These are phyloP conservation scores for Melanophora roralis DNA, from an alignment of 2,888 invertebrate genomes.

Conservation along the genomic window DNA sequence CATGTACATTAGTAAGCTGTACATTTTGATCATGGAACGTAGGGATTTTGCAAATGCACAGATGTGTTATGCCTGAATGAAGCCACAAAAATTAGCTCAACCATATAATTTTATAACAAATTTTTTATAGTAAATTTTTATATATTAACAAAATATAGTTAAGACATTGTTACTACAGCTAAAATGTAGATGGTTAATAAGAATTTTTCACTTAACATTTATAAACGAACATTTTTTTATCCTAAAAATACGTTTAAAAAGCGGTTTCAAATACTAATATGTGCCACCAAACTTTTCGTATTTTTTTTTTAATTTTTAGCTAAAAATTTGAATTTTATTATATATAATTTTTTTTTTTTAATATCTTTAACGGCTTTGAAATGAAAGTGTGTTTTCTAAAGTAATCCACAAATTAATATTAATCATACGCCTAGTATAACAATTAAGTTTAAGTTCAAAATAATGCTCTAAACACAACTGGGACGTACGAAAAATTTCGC, in stretches of 20 bases:
- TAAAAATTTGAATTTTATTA: too few relatives aligned
- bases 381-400: neutral
- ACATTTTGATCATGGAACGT: slow-evolving; percentile 16
- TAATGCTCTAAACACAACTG: too few relatives aligned
- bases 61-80: slow-evolving; percentile 38
- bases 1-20: neutral
- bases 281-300: too few relatives aligned
- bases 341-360: too few relatives aligned
- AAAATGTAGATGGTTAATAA: too few relatives aligned
- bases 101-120: slow-evolving; percentile 38
- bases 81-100: slow-evolving; percentile 25
- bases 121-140: neutral
- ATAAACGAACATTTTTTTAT: too few relatives aligned
- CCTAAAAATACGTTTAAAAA: too few relatives aligned
- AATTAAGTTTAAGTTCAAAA: neutral
- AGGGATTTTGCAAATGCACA: slow-evolving; percentile 17
- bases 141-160: neutral
- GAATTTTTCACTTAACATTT: neutral
- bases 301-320: too few relatives aligned
- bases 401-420: neutral
- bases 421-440: neutral
- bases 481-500: too few relatives aligned
- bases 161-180: neutral
- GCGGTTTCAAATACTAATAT: too few relatives aligned
- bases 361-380: neutral